A percentile compares a stretch with the other conserved stretches of the same genome.
Evolutionary conservation across 2,797 vertebrate genomes (phyloP).

Genomic region (Eulemur mongoz): DNA sequence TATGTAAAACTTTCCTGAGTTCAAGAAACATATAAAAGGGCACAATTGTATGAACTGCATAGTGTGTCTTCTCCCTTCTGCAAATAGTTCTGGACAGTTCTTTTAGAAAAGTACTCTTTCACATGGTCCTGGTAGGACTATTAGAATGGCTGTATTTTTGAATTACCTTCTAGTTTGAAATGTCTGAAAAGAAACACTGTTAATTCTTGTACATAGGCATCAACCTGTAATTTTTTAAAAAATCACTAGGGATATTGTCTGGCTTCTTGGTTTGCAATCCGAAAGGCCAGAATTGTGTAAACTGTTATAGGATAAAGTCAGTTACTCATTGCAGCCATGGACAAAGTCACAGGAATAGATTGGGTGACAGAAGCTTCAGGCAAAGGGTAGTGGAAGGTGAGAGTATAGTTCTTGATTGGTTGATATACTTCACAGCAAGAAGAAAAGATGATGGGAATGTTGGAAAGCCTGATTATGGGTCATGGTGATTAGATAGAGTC

Average conservation of each 20-base stretch:
- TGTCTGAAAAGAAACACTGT: background rate
- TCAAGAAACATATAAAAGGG: background rate
- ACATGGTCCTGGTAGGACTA: background rate
- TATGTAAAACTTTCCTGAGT: background rate
- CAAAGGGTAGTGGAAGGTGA: background rate
- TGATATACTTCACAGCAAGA: background rate
- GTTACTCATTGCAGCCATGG: background rate
- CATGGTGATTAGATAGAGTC: background rate
- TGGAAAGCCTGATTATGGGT: background rate
- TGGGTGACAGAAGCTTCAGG: background rate
- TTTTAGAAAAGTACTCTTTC: constrained; percentile 16
- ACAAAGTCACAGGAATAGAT: background rate
- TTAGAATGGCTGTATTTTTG: background rate
- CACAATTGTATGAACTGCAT: background rate
- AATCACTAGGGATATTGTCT: background rate
- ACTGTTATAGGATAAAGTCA: background rate
- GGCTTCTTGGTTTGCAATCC: background rate
- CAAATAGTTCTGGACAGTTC: background rate
- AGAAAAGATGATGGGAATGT: background rate
- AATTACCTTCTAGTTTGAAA: background rate
- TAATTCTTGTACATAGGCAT: background rate
- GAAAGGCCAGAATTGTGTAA: background rate
- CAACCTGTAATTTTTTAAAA: background rate
- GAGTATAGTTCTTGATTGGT: background rate
- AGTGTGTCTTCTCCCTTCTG: background rate